Evolutionary conservation across 2,113 vertebrate genomes (phyloP).

Genomic region (Cavia aperea): DNA sequence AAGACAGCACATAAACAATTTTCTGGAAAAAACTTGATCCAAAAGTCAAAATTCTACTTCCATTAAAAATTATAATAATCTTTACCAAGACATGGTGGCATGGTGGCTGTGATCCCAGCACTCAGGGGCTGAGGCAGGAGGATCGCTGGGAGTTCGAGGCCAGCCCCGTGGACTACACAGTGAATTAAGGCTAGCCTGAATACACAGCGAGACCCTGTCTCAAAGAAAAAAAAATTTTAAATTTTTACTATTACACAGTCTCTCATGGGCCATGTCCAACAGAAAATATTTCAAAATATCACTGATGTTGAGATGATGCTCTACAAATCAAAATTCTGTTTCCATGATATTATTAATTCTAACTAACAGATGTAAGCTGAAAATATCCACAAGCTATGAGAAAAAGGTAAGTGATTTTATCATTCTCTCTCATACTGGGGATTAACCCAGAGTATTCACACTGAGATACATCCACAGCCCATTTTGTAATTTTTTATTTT

Average conservation of each 20-base stretch:
- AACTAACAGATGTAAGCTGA: not conserved
- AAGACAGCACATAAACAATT: conserved; percentile 47
- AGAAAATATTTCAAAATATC: not conserved
- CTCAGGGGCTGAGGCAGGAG: no score
- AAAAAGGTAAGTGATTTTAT: not conserved
- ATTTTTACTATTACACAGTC: not conserved
- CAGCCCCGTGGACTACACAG: no score
- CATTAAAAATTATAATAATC: not conserved
- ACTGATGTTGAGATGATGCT: not conserved
- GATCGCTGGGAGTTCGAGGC: no score
- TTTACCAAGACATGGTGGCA: not conserved
- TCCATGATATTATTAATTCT: not conserved
- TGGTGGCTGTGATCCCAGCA: no score
- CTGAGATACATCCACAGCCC: not conserved
- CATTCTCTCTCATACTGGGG: not conserved
- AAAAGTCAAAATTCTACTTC: conserved; percentile 1
- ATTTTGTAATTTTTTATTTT: not conserved
- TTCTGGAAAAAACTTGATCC: conserved; percentile 24
- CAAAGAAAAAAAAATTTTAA: no score
- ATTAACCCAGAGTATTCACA: not conserved
- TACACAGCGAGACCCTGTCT: no score
- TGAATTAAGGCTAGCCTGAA: no score
- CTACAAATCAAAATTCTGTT: not conserved
- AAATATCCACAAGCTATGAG: not conserved
- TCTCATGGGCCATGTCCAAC: not conserved